phyloP scores from a whole-genome alignment of 2,113 vertebrate species.

The Thunnus maccoyii region DNA sequence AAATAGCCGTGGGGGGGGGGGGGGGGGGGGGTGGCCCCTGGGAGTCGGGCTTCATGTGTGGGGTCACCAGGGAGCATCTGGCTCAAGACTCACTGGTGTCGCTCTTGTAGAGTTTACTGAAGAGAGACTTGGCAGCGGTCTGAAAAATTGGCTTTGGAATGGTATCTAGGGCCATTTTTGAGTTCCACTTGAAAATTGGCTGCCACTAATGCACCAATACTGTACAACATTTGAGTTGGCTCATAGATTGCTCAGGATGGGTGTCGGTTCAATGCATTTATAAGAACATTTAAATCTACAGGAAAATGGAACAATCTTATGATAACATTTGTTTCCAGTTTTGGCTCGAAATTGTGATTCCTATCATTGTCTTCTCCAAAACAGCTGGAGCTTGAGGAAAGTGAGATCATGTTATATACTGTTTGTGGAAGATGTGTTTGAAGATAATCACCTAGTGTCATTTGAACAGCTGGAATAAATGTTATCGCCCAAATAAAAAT shows the following conservation, averaged over 20 bases:
- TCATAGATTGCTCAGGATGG: background rate
- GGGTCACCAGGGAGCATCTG: slow-evolving; percentile 44
- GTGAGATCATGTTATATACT: slow-evolving; percentile 7
- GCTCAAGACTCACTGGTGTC: slow-evolving; percentile 8
- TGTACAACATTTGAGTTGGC: background rate
- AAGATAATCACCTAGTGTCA: background rate
- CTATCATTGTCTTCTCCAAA: slow-evolving; percentile 5
- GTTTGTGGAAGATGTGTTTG: background rate
- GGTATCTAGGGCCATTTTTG: background rate
- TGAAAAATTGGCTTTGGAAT: background rate
- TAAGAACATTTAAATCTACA: background rate
- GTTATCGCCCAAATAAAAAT: background rate
- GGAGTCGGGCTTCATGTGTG: slow-evolving; percentile 37
- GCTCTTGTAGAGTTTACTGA: background rate
- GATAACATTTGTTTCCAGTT: background rate
- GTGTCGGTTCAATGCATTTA: background rate
- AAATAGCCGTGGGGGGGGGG: slow-evolving; percentile 21
- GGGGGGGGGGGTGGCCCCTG: background rate
- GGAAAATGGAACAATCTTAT: background rate
- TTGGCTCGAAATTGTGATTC: background rate
- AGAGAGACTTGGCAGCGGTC: background rate
- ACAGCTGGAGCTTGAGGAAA: slow-evolving; percentile 1
- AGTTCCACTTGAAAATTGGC: background rate
- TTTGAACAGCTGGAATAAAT: slow-evolving; percentile 4
- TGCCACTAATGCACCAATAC: background rate